phyloP scores from a whole-genome alignment of 2,113 vertebrate species.

The Himantopus leucocephalus region DNA sequence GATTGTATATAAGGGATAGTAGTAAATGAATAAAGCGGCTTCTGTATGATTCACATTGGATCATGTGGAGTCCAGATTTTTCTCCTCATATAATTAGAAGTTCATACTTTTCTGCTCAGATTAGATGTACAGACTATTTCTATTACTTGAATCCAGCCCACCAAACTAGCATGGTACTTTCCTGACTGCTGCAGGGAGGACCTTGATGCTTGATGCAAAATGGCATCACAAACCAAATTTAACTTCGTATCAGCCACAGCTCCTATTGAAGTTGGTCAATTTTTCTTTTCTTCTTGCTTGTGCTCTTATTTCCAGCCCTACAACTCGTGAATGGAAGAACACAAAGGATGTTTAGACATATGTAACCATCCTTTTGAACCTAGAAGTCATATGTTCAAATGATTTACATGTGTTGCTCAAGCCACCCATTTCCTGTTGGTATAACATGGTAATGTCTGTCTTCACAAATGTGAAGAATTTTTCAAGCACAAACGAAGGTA shows the following conservation, averaged over 20 bases:
- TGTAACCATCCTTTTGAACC: neutral
- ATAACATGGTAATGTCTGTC: neutral
- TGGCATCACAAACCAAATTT: neutral
- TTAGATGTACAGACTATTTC: neutral
- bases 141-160: neutral
- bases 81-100: neutral
- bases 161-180: neutral
- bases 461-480: neutral
- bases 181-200: neutral
- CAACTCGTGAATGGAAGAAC: neutral
- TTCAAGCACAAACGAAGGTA: neutral
- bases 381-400: rapidly evolving
- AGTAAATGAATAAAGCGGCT: no score
- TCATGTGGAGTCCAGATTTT: no score
- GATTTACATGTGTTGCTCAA: neutral
- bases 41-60: no score
- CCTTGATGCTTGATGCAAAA: neutral
- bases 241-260: neutral
- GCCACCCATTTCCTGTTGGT: neutral
- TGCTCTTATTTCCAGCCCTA: neutral
- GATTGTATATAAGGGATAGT: no score
- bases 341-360: neutral
- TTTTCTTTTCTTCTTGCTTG: neutral
- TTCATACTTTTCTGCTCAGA: neutral
- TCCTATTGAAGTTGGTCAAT: neutral